phyloP scores from a whole-genome alignment of 2,888 invertebrate species.

The Parnassius mnemosyne region DNA sequence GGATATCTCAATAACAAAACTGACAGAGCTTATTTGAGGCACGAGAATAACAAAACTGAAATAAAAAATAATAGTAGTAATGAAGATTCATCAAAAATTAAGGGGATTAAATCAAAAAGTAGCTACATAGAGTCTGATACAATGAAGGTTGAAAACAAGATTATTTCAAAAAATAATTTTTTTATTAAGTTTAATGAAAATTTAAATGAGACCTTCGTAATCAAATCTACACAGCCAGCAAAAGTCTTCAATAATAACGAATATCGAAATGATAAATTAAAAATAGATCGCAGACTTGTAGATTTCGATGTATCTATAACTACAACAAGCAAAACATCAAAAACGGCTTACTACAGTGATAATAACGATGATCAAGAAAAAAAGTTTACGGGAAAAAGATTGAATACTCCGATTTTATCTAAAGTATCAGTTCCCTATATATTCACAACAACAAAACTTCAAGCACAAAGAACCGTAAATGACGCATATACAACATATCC shows the following conservation, averaged over 20 bases:
- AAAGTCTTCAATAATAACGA: slow-evolving; percentile 64
- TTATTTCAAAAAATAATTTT: slow-evolving; percentile 44
- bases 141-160: slow-evolving; percentile 20
- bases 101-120: slow-evolving; percentile 38
- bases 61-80: slow-evolving; percentile 33
- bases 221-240: slow-evolving; percentile 53
- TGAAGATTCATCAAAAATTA: slow-evolving; percentile 35
- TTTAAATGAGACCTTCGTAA: slow-evolving; percentile 51
- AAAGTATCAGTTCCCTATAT: slow-evolving; percentile 27
- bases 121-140: slow-evolving; percentile 28
- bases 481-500: slow-evolving; percentile 47
- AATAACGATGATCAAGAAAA: slow-evolving; percentile 40
- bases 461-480: slow-evolving; percentile 38
- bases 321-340: slow-evolving; percentile 27
- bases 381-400: slow-evolving; percentile 58
- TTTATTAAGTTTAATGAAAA: slow-evolving; percentile 49
- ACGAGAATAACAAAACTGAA: slow-evolving; percentile 42
- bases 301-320: slow-evolving; percentile 33
- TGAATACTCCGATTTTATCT: slow-evolving; percentile 57
- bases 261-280: slow-evolving; percentile 56
- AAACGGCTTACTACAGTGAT: slow-evolving; percentile 42
- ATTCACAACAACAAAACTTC: slow-evolving; percentile 37
- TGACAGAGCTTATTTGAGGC: slow-evolving; percentile 51
- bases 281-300: slow-evolving; percentile 56
- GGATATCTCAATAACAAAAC: slow-evolving; percentile 74